These are phyloP conservation scores for Heliconius charithonia DNA, from an alignment of 2,888 invertebrate genomes.

Conservation along the genomic window DNA sequence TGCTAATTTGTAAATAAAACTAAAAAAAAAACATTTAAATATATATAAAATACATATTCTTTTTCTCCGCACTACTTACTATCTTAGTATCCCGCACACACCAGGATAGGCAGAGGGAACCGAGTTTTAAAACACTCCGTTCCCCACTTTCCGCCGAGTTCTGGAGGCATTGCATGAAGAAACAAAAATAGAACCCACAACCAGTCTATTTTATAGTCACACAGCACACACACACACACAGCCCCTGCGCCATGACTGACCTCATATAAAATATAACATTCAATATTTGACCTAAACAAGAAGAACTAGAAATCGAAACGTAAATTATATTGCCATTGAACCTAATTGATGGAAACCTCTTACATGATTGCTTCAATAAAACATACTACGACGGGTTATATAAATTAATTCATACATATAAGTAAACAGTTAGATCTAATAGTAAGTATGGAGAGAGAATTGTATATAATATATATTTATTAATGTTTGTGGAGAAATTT, in stretches of 20 bases:
- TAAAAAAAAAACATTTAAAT: not conserved
- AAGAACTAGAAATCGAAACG: conserved; percentile 46
- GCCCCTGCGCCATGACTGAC: too few species aligned
- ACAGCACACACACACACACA: too few species aligned
- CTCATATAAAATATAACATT: not conserved
- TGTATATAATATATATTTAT: not conserved
- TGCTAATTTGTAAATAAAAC: not conserved
- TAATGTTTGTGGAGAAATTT: not conserved
- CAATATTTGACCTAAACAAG: conserved; percentile 11
- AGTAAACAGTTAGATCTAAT: not conserved
- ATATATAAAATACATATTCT: not conserved
- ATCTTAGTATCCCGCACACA: too few species aligned
- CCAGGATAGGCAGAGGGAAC: too few species aligned
- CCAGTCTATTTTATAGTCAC: too few species aligned
- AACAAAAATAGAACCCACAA: too few species aligned
- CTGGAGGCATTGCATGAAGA: too few species aligned
- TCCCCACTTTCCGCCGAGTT: too few species aligned
- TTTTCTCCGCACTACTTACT: too few species aligned
- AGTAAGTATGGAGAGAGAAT: not conserved
- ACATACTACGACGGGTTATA: not conserved
- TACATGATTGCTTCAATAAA: conserved; percentile 28
- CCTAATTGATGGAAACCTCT: conserved; percentile 60
- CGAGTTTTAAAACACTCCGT: too few species aligned
- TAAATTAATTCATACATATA: conserved; percentile 14
- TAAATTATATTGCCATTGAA: conserved; percentile 71